Evolutionary conservation across 2,888 invertebrate species (phyloP).

Genomic region (Agriotes lineatus): DNA sequence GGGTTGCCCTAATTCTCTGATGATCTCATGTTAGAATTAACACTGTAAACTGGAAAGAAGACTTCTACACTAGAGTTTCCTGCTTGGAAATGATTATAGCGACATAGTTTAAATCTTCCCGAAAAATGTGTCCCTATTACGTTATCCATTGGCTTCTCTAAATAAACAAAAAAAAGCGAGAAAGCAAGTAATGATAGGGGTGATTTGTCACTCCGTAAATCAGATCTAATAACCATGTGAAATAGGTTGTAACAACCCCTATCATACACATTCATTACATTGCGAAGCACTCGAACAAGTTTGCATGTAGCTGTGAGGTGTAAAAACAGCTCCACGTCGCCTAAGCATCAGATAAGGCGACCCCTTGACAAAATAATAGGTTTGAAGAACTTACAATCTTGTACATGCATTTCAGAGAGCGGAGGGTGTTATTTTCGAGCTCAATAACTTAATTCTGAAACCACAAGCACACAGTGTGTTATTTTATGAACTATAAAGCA

Average conservation of each 20-base stretch:
- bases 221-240: neutral
- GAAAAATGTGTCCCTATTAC: too few relatives aligned
- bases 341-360: slow-evolving; percentile 20
- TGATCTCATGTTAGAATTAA: too few relatives aligned
- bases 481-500: slow-evolving; percentile 11
- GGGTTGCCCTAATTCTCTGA: too few relatives aligned
- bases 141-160: too few relatives aligned
- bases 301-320: slow-evolving; percentile 20
- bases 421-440: slow-evolving; percentile 19
- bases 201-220: slow-evolving; percentile 6
- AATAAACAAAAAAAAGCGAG: too few relatives aligned
- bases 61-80: too few relatives aligned
- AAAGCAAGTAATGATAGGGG: neutral
- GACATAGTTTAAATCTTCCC: too few relatives aligned
- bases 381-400: slow-evolving; percentile 16
- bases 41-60: too few relatives aligned
- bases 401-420: slow-evolving; percentile 25
- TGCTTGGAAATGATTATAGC: too few relatives aligned
- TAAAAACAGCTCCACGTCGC: slow-evolving; percentile 11
- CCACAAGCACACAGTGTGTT: neutral
- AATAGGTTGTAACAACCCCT: slow-evolving; percentile 4
- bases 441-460: slow-evolving; percentile 28
- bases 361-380: slow-evolving; percentile 31
- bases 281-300: neutral
- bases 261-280: slow-evolving; percentile 1